Evolutionary conservation across 2,797 vertebrate species (phyloP).

Genomic region (Muscicapa comitata): DNA sequence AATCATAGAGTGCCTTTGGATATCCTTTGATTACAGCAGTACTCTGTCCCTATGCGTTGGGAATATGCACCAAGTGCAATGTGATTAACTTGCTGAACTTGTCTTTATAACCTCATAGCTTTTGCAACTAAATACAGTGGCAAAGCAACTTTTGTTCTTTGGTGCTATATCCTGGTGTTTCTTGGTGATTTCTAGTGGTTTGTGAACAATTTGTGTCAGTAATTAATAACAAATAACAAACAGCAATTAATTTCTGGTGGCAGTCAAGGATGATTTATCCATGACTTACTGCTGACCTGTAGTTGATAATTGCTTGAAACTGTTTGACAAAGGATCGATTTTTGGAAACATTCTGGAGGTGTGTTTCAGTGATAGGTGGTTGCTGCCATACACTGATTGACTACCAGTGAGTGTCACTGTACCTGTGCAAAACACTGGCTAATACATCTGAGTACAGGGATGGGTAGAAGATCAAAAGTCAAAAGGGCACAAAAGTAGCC

Average conservation of each 20-base stretch:
- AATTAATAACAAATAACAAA: not conserved
- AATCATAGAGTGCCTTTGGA: not conserved
- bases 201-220: not conserved
- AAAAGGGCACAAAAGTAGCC: not conserved
- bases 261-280: not conserved
- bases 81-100: not conserved
- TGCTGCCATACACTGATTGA: not conserved
- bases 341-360: not conserved
- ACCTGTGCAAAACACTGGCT: not conserved
- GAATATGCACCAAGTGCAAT: not conserved
- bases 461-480: not conserved
- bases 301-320: not conserved
- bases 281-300: not conserved
- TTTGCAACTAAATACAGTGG: not conserved
- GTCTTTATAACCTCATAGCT: not conserved
- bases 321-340: not conserved
- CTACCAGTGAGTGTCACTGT: not conserved
- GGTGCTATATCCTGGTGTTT: not conserved
- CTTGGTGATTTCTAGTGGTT: not conserved
- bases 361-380: not conserved
- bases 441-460: not conserved
- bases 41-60: fast-evolving
- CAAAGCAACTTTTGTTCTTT: not conserved
- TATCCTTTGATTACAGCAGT: not conserved
- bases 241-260: not conserved